Evolutionary conservation across 2,888 invertebrate genomes (phyloP).

Genomic region (Campopleginae sp.): DNA sequence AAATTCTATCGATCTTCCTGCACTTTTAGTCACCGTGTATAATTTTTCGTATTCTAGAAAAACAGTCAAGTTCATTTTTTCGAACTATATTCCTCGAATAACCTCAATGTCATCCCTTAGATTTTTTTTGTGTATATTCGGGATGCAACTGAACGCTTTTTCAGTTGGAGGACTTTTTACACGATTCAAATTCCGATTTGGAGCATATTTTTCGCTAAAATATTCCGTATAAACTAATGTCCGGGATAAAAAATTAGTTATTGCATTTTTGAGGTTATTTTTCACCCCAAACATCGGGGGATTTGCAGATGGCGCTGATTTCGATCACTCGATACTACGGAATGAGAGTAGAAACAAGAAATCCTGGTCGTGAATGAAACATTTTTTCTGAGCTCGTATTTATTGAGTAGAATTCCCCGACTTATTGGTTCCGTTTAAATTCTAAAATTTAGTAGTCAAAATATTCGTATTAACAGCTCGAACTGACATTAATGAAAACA

Average conservation of each 20-base stretch:
- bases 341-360: not conserved
- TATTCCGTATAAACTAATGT: not conserved
- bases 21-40: not conserved
- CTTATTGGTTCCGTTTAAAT: not conserved
- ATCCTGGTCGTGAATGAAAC: not conserved
- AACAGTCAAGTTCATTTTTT: not conserved
- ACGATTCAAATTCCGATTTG: not conserved
- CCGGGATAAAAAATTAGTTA: not conserved
- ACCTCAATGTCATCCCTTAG: conserved; percentile 59
- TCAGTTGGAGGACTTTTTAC: not conserved
- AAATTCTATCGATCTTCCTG: conserved; percentile 2
- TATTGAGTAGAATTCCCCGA: not conserved
- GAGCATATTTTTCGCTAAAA: not conserved
- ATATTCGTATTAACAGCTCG: not conserved
- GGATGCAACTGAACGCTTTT: not conserved
- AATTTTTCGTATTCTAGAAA: not conserved
- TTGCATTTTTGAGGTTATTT: conserved; percentile 10
- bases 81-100: conserved; percentile 42
- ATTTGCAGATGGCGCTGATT: conserved; percentile 9
- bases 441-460: not conserved
- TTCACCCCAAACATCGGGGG: not conserved
- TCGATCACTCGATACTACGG: not conserved
- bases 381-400: not conserved
- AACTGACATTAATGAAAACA: conserved; percentile 23
- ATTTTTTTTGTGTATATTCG: not conserved